Conservation (phyloP, 2,888 invertebrate genomes). For the Acanthosepion pharaonis region DNA sequence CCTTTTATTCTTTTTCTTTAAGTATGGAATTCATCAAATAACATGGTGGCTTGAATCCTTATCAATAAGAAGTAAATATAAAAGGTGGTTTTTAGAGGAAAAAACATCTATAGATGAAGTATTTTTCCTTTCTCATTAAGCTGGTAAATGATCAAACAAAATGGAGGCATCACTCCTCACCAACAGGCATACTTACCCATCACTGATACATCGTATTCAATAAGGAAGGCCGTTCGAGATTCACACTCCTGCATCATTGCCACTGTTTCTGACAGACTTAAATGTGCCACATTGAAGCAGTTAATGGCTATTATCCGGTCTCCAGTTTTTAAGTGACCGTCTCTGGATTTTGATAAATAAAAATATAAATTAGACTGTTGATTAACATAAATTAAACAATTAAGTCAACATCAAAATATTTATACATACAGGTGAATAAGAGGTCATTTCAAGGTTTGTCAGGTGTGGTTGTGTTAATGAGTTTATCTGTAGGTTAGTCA, state of each 20-base stretch:
- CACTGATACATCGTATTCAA: constrained; percentile 92
- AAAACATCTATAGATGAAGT: too few relatives aligned
- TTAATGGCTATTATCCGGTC: constrained; percentile 92
- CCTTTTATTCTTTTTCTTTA: too few relatives aligned
- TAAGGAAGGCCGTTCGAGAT: constrained; percentile 83
- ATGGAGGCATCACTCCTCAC: background rate
- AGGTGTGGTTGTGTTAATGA: too few relatives aligned
- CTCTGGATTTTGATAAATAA: constrained; percentile 76
- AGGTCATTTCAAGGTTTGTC: too few relatives aligned
- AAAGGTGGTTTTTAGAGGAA: too few relatives aligned
- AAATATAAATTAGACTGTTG: constrained; percentile 42
- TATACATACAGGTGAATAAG: too few relatives aligned
- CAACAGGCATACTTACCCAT: constrained; percentile 68
- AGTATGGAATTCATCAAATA: too few relatives aligned
- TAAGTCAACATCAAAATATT: too few relatives aligned
- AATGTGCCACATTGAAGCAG: constrained; percentile 82
- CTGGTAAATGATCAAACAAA: background rate
- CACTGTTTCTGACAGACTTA: constrained; percentile 88
- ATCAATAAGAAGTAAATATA: too few relatives aligned
- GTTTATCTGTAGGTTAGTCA: too few relatives aligned
- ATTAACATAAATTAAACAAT: background rate
- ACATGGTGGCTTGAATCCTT: too few relatives aligned
- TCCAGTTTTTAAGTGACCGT: constrained; percentile 90
- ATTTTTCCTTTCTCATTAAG: background rate
- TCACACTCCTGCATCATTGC: constrained; percentile 78